Base-by-base conservation (phyloP, 2,797 vertebrate species). In the Phrynocephalus guinanensis region DNA sequence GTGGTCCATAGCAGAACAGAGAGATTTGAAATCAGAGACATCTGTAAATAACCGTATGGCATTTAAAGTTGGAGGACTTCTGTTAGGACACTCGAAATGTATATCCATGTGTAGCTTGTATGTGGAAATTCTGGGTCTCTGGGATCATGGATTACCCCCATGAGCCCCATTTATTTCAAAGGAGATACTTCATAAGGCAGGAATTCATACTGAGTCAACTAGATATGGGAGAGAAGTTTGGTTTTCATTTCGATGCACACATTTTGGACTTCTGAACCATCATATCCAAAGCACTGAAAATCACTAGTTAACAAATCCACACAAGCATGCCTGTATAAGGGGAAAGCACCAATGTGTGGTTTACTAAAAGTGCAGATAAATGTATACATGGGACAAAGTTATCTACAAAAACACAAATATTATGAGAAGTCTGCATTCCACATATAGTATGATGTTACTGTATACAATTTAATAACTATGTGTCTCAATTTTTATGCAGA, bases 41-140 rank as follows among this genome's bases (percentile, higher is more conserved):
- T 18, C 85, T 30, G 16, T 7, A 82, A 92, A 88, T 7, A 66
- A 67, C 30, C 16, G 0, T 50, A 76, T 0, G 8, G 3, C 1
- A 75, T 77, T 90, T 91, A 79, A 79, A 76, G 88, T 85, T 60
- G 85, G 72, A 88, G 83, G 90, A 89, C 56, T 85, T 50, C 80
- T 84, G 11, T 44, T 3, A 30, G 82, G 5, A 67, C 81, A 28
- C 11, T 9, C 71, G 68, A 68, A 8, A 7, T 8, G 56, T 72
- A 13, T 38, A 28, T 52, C 15, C 38, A 68, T 9, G 9, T 56
- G 9, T 56, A 9, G 13, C 52, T 10, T 11, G 30, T 9, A 87
- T 48, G 2, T 13, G 84, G 83, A 52, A 18, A 86, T 48, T 0
- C 50, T 38, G 52, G n/a, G 30, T 28, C 11, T 73, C 70, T 73